A percentile compares a stretch with the other conserved stretches of the same genome.
Evolutionary conservation across 2,888 invertebrate species (phyloP).

Genomic region (Drosophila paramelanica): DNA sequence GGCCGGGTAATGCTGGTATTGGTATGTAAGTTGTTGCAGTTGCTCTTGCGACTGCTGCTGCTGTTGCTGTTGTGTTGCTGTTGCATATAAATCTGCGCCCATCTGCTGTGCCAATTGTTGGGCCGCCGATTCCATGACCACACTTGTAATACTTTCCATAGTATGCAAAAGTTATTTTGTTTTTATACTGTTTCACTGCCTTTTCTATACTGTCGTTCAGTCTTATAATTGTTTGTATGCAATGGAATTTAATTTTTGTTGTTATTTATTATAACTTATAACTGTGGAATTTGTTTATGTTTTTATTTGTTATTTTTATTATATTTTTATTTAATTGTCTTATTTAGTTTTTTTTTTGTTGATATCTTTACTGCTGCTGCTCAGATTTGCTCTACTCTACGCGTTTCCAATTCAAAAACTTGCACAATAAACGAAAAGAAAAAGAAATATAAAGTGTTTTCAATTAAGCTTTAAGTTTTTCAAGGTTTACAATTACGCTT

Average conservation of each 20-base stretch:
- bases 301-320: neutral
- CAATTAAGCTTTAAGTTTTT: conserved; percentile 58
- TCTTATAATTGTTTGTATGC: conserved; percentile 55
- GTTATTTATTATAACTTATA: conserved; percentile 19
- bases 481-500: conserved; percentile 26
- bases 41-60: conserved; percentile 54
- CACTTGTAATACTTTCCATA: conserved; percentile 76
- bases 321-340: neutral
- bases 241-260: conserved; percentile 34
- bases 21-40: conserved; percentile 50
- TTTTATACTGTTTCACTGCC: conserved; percentile 13
- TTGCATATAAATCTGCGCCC: conserved; percentile 75
- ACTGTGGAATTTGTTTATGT: conserved; percentile 12
- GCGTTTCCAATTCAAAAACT: conserved; percentile 73
- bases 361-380: conserved; percentile 47
- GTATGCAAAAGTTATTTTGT: conserved; percentile 18
- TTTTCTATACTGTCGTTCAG: conserved; percentile 58
- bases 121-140: conserved; percentile 69
- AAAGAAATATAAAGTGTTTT: conserved; percentile 79
- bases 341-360: conserved; percentile 9
- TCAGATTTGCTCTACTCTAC: conserved; percentile 50
- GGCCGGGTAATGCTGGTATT: conserved; percentile 63
- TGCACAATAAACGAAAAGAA: conserved; percentile 76
- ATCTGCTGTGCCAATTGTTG: conserved; percentile 78
- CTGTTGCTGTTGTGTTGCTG: conserved; percentile 49